Conservation (phyloP, 1,140 invertebrate genomes). For the Varroa destructor region DNA sequence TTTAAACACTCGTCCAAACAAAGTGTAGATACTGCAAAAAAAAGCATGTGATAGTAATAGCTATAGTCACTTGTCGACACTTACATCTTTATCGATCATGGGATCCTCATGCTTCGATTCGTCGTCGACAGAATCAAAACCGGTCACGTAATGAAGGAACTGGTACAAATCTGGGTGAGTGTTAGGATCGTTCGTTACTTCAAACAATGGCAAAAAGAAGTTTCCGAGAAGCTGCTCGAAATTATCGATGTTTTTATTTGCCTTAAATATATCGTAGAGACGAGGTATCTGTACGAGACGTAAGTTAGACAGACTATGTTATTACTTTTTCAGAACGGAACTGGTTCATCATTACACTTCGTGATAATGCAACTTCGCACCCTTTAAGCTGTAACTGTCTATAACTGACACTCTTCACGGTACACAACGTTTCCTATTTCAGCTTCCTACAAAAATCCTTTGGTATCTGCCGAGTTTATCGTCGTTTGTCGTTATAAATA, state of each 20-base stretch:
- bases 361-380: too few species aligned
- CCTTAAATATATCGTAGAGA: conserved; percentile 74
- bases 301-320: background rate
- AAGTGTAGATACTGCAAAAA: too few species aligned
- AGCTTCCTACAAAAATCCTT: too few species aligned
- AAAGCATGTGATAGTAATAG: too few species aligned
- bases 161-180: conserved; percentile 83
- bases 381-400: too few species aligned
- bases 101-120: conserved; percentile 97
- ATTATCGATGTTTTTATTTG: conserved; percentile 82
- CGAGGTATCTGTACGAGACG: conserved; percentile 46
- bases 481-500: too few species aligned
- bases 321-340: background rate
- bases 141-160: conserved; percentile 72
- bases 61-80: too few species aligned
- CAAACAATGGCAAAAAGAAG: conserved; percentile 88
- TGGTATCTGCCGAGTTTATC: too few species aligned
- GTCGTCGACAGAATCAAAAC: conserved; percentile 98
- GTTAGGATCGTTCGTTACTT: conserved; percentile 81
- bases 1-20: too few species aligned
- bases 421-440: too few species aligned
- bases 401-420: too few species aligned
- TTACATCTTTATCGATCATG: conserved; percentile 63
- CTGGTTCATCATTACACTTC: background rate
- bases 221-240: conserved; percentile 94